Evolutionary conservation across 2,113 vertebrate genomes (phyloP).

Genomic region (Phrynosoma platyrhinos): DNA sequence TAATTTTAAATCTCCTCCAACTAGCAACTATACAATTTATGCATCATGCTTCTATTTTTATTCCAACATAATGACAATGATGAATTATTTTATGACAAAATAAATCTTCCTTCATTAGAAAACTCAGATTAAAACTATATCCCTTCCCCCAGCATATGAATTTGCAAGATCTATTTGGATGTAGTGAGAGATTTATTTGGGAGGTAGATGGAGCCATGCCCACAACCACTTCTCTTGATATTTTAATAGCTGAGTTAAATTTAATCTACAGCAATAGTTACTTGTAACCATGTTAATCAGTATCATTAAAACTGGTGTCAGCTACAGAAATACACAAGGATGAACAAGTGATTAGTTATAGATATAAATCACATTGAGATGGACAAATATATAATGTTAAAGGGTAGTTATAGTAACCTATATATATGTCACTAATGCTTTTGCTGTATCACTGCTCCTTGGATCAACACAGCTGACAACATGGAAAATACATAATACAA

Average conservation of each 20-base stretch:
- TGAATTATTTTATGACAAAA: slow-evolving; percentile 77
- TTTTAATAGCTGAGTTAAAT: slow-evolving; percentile 73
- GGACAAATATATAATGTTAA: slow-evolving; percentile 32
- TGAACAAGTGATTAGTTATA: slow-evolving; percentile 62
- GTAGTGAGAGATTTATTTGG: slow-evolving; percentile 65
- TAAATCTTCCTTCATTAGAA: slow-evolving; percentile 78
- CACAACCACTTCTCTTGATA: slow-evolving; percentile 63
- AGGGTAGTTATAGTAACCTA: slow-evolving; percentile 46
- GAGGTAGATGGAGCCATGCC: slow-evolving; percentile 63
- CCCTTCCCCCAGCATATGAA: slow-evolving; percentile 50
- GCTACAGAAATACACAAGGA: slow-evolving; percentile 54
- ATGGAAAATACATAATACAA: slow-evolving; percentile 27
- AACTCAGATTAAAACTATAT: slow-evolving; percentile 67
- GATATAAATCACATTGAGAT: slow-evolving; percentile 47
- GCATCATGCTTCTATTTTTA: slow-evolving; percentile 75
- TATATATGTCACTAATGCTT: slow-evolving; percentile 45
- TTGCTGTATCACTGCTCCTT: slow-evolving; percentile 49
- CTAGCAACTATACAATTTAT: slow-evolving; percentile 72
- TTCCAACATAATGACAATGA: slow-evolving; percentile 77
- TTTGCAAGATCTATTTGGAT: slow-evolving; percentile 60
- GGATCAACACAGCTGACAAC: slow-evolving; percentile 21
- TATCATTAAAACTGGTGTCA: slow-evolving; percentile 65
- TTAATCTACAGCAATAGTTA: slow-evolving; percentile 64
- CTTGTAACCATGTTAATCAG: slow-evolving; percentile 68
- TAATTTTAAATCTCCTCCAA: slow-evolving; percentile 75